Base-by-base conservation (phyloP, 2,888 invertebrate species). In the Gerosis bhagava region DNA sequence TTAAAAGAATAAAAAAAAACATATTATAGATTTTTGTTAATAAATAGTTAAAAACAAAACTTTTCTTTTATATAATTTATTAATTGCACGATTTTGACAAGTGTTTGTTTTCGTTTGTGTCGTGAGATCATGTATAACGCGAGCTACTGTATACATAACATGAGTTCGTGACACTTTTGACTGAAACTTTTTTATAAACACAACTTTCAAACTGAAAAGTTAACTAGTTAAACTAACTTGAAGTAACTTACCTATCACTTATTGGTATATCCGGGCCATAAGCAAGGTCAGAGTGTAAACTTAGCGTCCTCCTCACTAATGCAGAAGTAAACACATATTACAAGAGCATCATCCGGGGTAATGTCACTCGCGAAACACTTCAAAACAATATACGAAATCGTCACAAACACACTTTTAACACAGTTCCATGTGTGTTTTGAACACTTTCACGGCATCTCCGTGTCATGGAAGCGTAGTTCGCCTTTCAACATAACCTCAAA, bases 281-380 rank as follows among this genome's bases (percentile, higher is more conserved):
- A 51, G 65, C 73, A 76, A 77, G 70, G 71, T 73, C 77, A 70
- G 55, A 65, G 71, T 76, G 73, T 71, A 62, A 57, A 67, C 57
- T 59, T 49, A 73, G 77, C 80, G 77, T 77, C 77, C 77, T 66
- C 65, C 68, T 70, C 56, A 61, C 70, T 65, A 65, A 73, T 70
- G 60, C 70, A 76, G 83, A 87, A 81, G 86, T 86, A 88, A 88
- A 88, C 87, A 88, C 82, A 81, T 77, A 73, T 82, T 77, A 83
- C 71, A 77, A 69, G 72, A 81, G 75, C 78, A 81, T 71, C 65
- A 66, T 80, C 76, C 77, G 63, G 74, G 71, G n/a, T 73, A 73
- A 80, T 71, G 79, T 80, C 80, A 79, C 75, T 69, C 65, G 62
- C 69, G 70, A 74, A 76, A 73, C 83, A 86, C 83, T 79, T 84